phyloP scores from a whole-genome alignment of 2,113 vertebrate genomes.

The Microcebus jonahi region DNA sequence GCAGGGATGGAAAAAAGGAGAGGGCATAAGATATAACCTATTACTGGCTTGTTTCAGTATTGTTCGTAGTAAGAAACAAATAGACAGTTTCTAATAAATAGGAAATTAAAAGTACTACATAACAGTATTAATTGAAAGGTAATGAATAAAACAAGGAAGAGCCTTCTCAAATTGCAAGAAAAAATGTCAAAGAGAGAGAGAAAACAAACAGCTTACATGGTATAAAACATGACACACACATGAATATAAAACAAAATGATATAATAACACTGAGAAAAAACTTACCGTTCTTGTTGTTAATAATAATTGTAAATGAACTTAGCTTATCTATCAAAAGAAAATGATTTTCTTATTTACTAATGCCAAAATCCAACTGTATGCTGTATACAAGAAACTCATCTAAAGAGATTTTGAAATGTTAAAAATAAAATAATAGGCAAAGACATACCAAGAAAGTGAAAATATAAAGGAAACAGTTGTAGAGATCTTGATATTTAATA shows the following conservation, averaged over 20 bases:
- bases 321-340: not conserved
- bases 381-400: not conserved
- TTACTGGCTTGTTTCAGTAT: conserved; percentile 16
- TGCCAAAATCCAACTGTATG: not conserved
- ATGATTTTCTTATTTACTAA: not conserved
- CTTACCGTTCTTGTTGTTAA: not conserved
- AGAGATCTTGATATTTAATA: not conserved
- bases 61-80: not conserved
- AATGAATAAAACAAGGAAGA: conserved; percentile 17
- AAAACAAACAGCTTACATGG: not conserved
- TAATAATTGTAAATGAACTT: not conserved
- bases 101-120: not conserved
- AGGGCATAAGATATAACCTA: not conserved
- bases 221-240: not conserved
- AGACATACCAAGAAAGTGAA: not conserved
- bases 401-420: not conserved
- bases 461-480: not conserved
- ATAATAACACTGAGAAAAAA: not conserved
- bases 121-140: not conserved
- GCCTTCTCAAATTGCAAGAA: not conserved
- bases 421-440: not conserved
- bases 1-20: not conserved
- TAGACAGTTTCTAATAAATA: conserved; percentile 13
- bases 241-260: not conserved
- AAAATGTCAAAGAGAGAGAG: not conserved